phyloP scores from a whole-genome alignment of 1,140 invertebrate genomes.

The Homalodisca vitripennis region DNA sequence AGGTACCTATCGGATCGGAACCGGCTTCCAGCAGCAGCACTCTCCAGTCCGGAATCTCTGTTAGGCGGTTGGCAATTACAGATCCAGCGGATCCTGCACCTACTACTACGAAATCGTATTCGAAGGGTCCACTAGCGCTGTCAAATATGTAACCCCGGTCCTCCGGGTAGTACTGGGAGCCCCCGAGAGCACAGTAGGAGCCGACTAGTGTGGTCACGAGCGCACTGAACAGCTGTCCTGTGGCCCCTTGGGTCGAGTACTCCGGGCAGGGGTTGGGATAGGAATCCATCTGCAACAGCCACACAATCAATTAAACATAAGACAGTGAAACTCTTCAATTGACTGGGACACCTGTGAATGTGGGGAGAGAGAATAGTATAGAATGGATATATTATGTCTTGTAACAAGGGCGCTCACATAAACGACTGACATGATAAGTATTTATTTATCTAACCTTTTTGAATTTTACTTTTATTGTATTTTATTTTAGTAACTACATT shows the following conservation, averaged over 20 bases:
- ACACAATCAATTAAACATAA: too few relatives aligned
- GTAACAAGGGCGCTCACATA: too few relatives aligned
- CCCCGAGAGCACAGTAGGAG: conserved; percentile 6
- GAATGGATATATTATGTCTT: too few relatives aligned
- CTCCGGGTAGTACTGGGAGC: conserved; percentile 1
- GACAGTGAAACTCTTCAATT: too few relatives aligned
- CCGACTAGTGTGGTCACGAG: background rate
- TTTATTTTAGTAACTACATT: too few relatives aligned
- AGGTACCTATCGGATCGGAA: conserved; percentile 61
- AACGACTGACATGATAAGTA: too few relatives aligned
- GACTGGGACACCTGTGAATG: too few relatives aligned
- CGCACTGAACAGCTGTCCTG: conserved; percentile 9
- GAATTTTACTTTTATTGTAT: too few relatives aligned
- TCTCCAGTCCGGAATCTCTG: conserved; percentile 53
- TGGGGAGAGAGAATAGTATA: too few relatives aligned
- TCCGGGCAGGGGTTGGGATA: conserved; percentile 6
- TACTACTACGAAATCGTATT: conserved; percentile 57
- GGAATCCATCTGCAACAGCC: background rate
- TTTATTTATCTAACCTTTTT: too few relatives aligned
- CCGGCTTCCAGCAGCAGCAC: conserved; percentile 73
- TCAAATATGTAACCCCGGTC: background rate
- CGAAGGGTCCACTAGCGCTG: conserved; percentile 8
- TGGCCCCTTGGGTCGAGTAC: conserved; percentile 1
- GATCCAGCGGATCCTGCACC: conserved; percentile 63
- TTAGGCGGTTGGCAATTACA: conserved; percentile 62